Percentiles rank a stretch among this genome's conserved stretches.
These are phyloP conservation scores for Ormyrus rosae DNA, from an alignment of 2,888 invertebrate species.

Conservation along the genomic window DNA sequence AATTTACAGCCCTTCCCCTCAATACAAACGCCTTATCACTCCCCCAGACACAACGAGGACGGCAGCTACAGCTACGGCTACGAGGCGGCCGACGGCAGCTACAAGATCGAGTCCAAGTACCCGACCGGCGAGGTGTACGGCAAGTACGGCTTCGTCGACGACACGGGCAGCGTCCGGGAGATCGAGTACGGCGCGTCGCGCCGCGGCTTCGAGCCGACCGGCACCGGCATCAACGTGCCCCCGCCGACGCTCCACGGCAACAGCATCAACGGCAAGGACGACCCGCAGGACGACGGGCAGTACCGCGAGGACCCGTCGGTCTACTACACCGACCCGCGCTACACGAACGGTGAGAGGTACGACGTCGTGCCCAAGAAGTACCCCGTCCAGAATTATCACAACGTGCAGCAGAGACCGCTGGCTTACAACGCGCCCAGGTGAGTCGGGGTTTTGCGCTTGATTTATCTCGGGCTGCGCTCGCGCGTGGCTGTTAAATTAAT, in stretches of 20 bases:
- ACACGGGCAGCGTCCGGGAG: conserved; percentile 84
- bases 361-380: conserved; percentile 70
- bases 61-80: conserved; percentile 93
- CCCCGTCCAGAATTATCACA: conserved; percentile 61
- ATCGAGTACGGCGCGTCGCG: conserved; percentile 89
- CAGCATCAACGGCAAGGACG: conserved; percentile 75
- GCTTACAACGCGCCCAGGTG: conserved; percentile 59
- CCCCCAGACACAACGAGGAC: conserved; percentile 86
- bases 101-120: conserved; percentile 92
- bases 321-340: conserved; percentile 85
- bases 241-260: conserved; percentile 83
- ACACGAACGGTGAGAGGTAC: conserved; percentile 76
- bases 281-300: conserved; percentile 88
- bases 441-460: neutral
- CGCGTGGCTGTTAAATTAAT: too few species aligned
- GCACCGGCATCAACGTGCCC: conserved; percentile 86
- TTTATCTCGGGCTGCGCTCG: too few species aligned
- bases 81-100: conserved; percentile 90
- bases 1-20: too few species aligned
- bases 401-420: conserved; percentile 33
- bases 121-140: conserved; percentile 90
- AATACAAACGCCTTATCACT: neutral
- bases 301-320: conserved; percentile 89
- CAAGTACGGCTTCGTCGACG: conserved; percentile 93
- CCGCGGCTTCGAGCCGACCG: conserved; percentile 89